Conservation (phyloP, 2,888 invertebrate genomes). For the Siphlonurus alternatus region DNA sequence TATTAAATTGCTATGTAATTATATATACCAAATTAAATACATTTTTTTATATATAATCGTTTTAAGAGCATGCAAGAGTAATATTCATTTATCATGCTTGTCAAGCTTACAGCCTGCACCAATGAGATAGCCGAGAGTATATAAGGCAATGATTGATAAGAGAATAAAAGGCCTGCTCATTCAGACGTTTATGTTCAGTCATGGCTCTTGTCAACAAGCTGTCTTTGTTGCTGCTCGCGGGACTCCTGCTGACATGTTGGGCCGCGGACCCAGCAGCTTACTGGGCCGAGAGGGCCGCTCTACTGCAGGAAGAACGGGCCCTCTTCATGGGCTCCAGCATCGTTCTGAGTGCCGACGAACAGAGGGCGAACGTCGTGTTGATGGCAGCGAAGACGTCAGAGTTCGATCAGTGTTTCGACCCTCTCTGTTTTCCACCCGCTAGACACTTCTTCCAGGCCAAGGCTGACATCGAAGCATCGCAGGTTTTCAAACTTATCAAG, state of each 20-base stretch:
- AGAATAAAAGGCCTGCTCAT: neutral
- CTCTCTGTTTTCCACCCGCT: slow-evolving; percentile 38
- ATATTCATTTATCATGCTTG: too few relatives aligned
- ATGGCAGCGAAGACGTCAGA: slow-evolving; percentile 39
- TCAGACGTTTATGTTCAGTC: neutral
- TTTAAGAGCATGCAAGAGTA: too few relatives aligned
- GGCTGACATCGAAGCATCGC: slow-evolving; percentile 37
- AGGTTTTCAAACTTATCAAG: slow-evolving; percentile 46
- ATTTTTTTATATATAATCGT: too few relatives aligned
- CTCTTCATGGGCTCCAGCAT: slow-evolving; percentile 27
- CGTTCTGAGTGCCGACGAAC: slow-evolving; percentile 33
- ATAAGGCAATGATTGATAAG: neutral
- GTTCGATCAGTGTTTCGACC: slow-evolving; percentile 31
- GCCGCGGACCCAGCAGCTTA: slow-evolving; percentile 21
- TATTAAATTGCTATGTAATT: too few relatives aligned
- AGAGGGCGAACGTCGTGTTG: slow-evolving; percentile 35
- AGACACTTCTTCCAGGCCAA: slow-evolving; percentile 46
- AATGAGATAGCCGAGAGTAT: neutral
- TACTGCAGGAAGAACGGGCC: slow-evolving; percentile 32
- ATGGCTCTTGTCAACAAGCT: neutral
- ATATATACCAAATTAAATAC: too few relatives aligned
- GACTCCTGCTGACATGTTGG: slow-evolving; percentile 29
- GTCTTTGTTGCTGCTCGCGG: slow-evolving; percentile 17
- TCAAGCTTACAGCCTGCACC: neutral
- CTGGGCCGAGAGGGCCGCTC: slow-evolving; percentile 24